Evolutionary conservation across 2,888 invertebrate species (phyloP).

Genomic region (Hyles lineata): DNA sequence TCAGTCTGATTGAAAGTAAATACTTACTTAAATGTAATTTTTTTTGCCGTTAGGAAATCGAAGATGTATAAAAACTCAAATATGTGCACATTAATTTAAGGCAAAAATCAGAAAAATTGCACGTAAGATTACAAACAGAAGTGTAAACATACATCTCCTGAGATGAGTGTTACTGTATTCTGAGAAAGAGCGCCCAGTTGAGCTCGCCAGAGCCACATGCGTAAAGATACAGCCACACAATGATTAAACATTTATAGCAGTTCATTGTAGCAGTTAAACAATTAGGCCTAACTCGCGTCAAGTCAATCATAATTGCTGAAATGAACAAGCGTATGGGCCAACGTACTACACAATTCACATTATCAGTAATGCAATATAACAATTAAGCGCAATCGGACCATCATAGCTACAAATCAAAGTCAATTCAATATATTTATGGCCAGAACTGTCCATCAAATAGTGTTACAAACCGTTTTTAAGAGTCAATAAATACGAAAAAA

Average conservation of each 20-base stretch:
- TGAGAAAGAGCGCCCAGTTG: constrained; percentile 33
- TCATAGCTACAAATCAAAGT: constrained; percentile 60
- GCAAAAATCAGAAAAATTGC: neutral
- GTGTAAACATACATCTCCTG: constrained; percentile 5
- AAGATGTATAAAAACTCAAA: too few relatives aligned
- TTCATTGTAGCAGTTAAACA: constrained; percentile 53
- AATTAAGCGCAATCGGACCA: constrained; percentile 63
- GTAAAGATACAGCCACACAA: constrained; percentile 33
- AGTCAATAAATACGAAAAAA: neutral
- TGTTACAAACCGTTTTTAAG: constrained; percentile 14
- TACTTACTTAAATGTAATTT: too few relatives aligned
- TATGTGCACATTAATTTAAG: neutral
- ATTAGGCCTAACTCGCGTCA: constrained; percentile 52
- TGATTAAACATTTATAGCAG: constrained; percentile 45
- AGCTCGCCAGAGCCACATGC: constrained; percentile 34
- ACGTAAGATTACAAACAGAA: neutral
- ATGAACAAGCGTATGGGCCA: constrained; percentile 44
- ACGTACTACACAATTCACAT: constrained; percentile 40
- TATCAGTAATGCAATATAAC: constrained; percentile 58
- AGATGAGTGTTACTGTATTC: neutral
- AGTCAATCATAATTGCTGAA: constrained; percentile 51
- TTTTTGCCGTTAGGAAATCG: too few relatives aligned
- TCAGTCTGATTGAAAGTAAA: too few relatives aligned
- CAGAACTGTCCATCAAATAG: neutral
- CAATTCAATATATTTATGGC: constrained; percentile 48